A percentile compares a stretch with the other conserved stretches of the same genome.
Conservation (phyloP, 2,888 invertebrate genomes). For the Orchesellides sinensis region DNA sequence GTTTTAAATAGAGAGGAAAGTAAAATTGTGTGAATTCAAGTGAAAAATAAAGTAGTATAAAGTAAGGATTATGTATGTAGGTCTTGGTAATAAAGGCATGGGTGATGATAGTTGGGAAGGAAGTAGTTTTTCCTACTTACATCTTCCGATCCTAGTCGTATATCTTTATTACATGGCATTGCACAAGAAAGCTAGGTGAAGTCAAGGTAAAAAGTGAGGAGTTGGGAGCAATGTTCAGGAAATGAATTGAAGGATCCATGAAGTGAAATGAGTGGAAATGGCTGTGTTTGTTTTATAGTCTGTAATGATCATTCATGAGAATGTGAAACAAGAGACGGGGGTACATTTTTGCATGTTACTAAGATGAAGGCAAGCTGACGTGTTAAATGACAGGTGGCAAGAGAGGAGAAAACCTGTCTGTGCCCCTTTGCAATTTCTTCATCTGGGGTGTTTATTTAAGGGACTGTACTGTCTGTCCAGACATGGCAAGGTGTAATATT, state of each 20-base stretch:
- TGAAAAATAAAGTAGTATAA: not conserved
- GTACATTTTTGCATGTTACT: too few species aligned
- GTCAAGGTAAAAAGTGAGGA: not conserved
- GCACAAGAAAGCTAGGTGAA: not conserved
- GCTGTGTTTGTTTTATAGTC: slow-evolving; percentile 10
- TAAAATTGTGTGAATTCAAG: not conserved
- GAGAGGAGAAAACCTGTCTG: too few species aligned
- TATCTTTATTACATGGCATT: not conserved
- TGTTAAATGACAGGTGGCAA: too few species aligned
- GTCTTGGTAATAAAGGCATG: not conserved
- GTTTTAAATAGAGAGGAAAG: not conserved
- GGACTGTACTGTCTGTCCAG: too few species aligned
- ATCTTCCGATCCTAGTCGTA: not conserved
- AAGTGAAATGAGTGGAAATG: not conserved
- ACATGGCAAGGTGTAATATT: too few species aligned
- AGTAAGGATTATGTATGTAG: not conserved
- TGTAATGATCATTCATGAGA: slow-evolving; percentile 5
- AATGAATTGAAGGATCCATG: not conserved
- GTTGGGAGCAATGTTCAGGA: not conserved
- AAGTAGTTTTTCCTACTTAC: too few species aligned
- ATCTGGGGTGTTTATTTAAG: too few species aligned
- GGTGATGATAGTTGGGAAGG: not conserved
- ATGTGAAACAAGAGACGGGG: slow-evolving; percentile 4
- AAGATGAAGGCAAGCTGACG: too few species aligned
- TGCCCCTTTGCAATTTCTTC: too few species aligned